These are phyloP conservation scores for Chelon labrosus DNA, from an alignment of 2,797 vertebrate species.

Conservation along the genomic window DNA sequence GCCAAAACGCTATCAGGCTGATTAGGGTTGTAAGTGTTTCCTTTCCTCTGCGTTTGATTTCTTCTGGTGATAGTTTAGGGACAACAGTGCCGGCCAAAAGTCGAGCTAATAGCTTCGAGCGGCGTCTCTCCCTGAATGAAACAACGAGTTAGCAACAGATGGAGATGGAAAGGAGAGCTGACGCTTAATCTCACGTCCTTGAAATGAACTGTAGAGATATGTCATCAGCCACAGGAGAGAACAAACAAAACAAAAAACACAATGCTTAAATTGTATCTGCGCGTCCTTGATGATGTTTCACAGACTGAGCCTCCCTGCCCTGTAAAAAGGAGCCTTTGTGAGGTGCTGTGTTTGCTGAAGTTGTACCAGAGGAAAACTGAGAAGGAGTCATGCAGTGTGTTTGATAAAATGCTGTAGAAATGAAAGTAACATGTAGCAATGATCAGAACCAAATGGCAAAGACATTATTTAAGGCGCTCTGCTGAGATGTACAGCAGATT, in stretches of 20 bases:
- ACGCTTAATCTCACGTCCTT: constrained; percentile 55
- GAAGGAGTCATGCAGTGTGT: not conserved
- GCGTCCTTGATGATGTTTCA: constrained; percentile 45
- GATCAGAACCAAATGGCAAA: not conserved
- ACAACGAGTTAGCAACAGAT: constrained; percentile 32
- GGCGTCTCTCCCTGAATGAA: constrained; percentile 22
- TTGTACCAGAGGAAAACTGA: constrained; percentile 21
- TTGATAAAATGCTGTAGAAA: not conserved
- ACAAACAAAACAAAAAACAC: constrained; percentile 25
- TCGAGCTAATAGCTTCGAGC: constrained; percentile 54
- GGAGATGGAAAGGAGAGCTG: constrained; percentile 33
- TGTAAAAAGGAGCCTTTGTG: not conserved
- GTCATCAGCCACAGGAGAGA: not conserved
- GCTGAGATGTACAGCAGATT: too few species aligned
- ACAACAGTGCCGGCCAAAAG: constrained; percentile 57
- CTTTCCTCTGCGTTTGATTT: constrained; percentile 54
- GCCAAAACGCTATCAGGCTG: constrained; percentile 74
- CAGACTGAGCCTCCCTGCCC: constrained; percentile 1
- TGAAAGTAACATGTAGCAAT: not conserved
- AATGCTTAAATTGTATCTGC: constrained; percentile 43
- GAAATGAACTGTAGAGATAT: constrained; percentile 50
- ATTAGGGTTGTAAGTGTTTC: constrained; percentile 67
- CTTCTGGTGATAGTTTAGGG: constrained; percentile 51
- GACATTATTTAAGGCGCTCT: too few species aligned
- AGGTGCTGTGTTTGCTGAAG: constrained; percentile 1